Evolutionary conservation across 2,797 vertebrate genomes (phyloP), one percentile per base, ranked within the genome.

Genomic region (Geotrypetes seraphini): DNA sequence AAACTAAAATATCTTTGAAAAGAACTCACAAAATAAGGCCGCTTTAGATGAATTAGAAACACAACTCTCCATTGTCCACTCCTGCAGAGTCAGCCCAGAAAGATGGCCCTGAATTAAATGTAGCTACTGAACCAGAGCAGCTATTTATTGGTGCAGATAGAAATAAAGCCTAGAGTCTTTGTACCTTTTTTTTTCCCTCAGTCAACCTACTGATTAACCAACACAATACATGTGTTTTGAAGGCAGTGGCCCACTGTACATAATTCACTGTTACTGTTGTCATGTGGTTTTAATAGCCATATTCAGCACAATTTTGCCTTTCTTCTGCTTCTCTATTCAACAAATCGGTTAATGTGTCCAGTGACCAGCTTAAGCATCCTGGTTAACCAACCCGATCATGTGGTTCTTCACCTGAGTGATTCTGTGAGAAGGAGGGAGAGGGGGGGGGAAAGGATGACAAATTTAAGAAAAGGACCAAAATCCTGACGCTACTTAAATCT

Each of bases 1-100:
- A 44, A 32, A 40, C 38, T 60, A 43, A 48, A 53, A 39, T 47
- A 8, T 42, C 45, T 38, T 38, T 53, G 35, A 51, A 40, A n/a
- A n/a, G n/a, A n/a, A n/a, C n/a, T n/a, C 1, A 7, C 5, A 5
- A 5, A 8, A 12, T 2, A 4, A n/a, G 15, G 22, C 23, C 23
- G n/a, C n/a, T n/a, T 25, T 19, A 4, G 6, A 5, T 21, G 11
- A 18, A 12, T 11, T 12, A 19, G 5, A 16, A n/a, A 22, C 8
- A 7, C 11, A 7, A 25, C 19, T 29, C 41, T 41, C 29, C 42
- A 42, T 47, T 35, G 12, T 14, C 36, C 23, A 17, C 22, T 66
- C 32, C 28, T 46, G 24, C 35, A 33, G 5, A 50, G 35, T 38
- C n/a, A n/a, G n/a, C n/a, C n/a, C n/a, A n/a, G n/a, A 43, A 60